phyloP scores from a whole-genome alignment of 2,888 invertebrate genomes.

The Aromia moschata region DNA sequence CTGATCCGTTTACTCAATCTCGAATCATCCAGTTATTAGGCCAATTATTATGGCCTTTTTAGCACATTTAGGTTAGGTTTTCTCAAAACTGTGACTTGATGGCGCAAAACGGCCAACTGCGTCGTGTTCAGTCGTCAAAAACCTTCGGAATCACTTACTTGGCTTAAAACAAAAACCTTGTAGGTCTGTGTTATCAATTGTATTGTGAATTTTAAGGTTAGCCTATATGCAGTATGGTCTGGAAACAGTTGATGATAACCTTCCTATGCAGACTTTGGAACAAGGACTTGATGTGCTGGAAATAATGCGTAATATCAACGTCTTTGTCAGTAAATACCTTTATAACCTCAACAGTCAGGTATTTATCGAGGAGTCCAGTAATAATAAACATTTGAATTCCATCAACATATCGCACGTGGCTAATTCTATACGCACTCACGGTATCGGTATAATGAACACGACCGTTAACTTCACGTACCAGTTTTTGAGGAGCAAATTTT shows the following conservation, averaged over 20 bases:
- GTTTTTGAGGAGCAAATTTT: slow-evolving; percentile 91
- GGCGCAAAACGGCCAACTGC: too few relatives aligned
- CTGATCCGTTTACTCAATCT: too few relatives aligned
- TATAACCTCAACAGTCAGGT: slow-evolving; percentile 98
- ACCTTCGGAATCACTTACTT: too few relatives aligned
- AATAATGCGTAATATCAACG: slow-evolving; percentile 95
- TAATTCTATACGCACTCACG: slow-evolving; percentile 96
- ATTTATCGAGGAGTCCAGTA: slow-evolving; percentile 90
- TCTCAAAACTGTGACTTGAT: too few relatives aligned
- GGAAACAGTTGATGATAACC: slow-evolving; percentile 86
- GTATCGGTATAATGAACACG: slow-evolving; percentile 82
- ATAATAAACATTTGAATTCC: slow-evolving; percentile 93
- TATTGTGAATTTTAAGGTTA: slow-evolving; percentile 63
- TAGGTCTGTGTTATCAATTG: too few relatives aligned
- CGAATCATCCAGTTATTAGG: too few relatives aligned
- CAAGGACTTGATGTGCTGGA: slow-evolving; percentile 97
- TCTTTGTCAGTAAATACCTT: slow-evolving; percentile 91
- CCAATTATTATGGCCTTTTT: too few relatives aligned
- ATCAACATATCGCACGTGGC: slow-evolving; percentile 95
- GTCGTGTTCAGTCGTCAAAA: too few relatives aligned
- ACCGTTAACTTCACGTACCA: slow-evolving; percentile 88
- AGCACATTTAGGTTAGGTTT: too few relatives aligned
- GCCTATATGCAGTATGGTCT: slow-evolving; percentile 86
- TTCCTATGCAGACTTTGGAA: slow-evolving; percentile 96
- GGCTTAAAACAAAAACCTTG: too few relatives aligned